A percentile compares a stretch with the other conserved stretches of the same genome.
Evolutionary conservation across 1,140 invertebrate genomes (phyloP).

Genomic region (Hirudo medicinalis): DNA sequence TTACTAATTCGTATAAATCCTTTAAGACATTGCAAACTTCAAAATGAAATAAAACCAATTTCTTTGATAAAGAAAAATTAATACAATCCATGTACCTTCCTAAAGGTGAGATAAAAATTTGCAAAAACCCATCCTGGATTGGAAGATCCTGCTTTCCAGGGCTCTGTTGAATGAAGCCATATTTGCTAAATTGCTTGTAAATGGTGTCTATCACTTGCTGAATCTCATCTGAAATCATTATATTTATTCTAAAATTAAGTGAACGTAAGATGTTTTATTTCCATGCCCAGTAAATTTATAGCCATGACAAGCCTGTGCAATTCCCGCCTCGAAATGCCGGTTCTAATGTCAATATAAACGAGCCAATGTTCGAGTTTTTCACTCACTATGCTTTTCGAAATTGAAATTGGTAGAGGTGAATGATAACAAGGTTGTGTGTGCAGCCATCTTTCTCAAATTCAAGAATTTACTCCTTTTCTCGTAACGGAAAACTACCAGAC

Average conservation of each 20-base stretch:
- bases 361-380: not conserved
- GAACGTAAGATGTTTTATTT: too few species aligned
- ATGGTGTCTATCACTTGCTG: constrained; percentile 4
- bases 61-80: not conserved
- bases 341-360: too few species aligned
- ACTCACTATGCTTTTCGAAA: constrained; percentile 11
- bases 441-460: not conserved
- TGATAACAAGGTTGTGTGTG: constrained; percentile 6
- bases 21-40: not conserved
- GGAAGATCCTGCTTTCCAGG: not conserved
- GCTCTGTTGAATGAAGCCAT: not conserved
- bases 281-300: too few species aligned
- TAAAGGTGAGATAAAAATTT: not conserved
- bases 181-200: constrained; percentile 7
- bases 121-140: not conserved
- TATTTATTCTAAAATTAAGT: too few species aligned
- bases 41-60: not conserved
- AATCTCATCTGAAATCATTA: not conserved
- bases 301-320: too few species aligned
- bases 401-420: constrained; percentile 9
- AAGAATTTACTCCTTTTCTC: too few species aligned
- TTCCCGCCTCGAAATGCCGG: too few species aligned
- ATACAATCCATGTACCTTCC: not conserved
- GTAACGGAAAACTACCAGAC: too few species aligned
- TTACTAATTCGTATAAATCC: too few species aligned